Conservation (phyloP, 2,113 vertebrate genomes). For the Plotosus lineatus region DNA sequence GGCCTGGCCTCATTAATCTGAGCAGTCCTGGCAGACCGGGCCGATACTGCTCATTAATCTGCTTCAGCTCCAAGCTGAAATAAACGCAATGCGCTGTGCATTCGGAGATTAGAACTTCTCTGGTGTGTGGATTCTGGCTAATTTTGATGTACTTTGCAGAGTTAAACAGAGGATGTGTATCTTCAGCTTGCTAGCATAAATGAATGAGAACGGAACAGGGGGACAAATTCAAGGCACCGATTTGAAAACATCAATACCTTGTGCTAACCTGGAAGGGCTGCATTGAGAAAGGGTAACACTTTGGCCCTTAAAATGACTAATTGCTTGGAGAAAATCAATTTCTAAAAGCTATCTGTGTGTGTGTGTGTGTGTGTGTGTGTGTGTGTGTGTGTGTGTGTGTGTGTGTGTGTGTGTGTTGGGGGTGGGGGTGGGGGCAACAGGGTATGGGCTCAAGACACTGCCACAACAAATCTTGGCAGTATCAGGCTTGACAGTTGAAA, state of each 20-base stretch:
- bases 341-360: constrained; percentile 32
- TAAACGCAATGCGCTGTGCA: constrained; percentile 19
- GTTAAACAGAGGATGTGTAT: background rate
- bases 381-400: too few relatives aligned
- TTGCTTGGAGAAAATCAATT: constrained; percentile 45
- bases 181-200: background rate
- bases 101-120: constrained; percentile 15
- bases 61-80: constrained; percentile 49
- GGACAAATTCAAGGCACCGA: background rate
- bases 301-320: constrained; percentile 47
- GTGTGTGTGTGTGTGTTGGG: too few relatives aligned
- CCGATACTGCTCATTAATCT: constrained; percentile 69
- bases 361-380: too few relatives aligned
- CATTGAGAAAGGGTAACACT: constrained; percentile 28
- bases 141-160: constrained; percentile 23
- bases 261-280: constrained; percentile 2
- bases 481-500: constrained; percentile 34
- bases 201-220: background rate
- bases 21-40: constrained; percentile 59
- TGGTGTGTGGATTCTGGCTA: background rate
- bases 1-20: constrained; percentile 71
- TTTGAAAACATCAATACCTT: constrained; percentile 14
- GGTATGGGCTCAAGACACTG: constrained; percentile 12
- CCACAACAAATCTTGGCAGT: constrained; percentile 39
- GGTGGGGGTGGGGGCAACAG: background rate